A percentile compares a stretch with the other conserved stretches of the same genome.
Evolutionary conservation across 2,797 vertebrate species (phyloP).

Genomic region (Danio jaintianensis): DNA sequence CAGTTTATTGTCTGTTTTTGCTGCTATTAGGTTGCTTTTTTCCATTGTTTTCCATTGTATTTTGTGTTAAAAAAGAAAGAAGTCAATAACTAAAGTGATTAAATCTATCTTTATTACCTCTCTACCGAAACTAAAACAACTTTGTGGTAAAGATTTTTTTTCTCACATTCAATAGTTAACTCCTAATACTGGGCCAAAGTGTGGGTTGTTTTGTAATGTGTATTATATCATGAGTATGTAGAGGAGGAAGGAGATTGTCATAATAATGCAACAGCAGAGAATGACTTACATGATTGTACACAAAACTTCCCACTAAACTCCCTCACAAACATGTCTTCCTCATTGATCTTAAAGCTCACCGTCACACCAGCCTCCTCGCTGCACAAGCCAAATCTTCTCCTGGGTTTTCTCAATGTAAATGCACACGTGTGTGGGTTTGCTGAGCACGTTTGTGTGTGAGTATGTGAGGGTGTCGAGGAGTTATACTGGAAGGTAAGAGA

Average conservation of each 20-base stretch:
- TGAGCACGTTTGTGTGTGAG: not conserved
- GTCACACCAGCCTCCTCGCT: constrained; percentile 36
- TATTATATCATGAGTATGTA: constrained; percentile 6
- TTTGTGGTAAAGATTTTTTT: too few relatives aligned
- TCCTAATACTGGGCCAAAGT: not conserved
- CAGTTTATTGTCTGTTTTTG: too few relatives aligned
- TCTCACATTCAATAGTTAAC: too few relatives aligned
- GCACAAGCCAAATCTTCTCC: constrained; percentile 35
- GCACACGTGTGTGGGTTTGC: not conserved
- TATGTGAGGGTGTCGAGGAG: constrained; percentile 10
- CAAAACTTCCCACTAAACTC: constrained; percentile 31
- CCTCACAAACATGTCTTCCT: constrained; percentile 41
- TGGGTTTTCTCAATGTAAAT: constrained; percentile 37
- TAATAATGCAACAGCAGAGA: constrained; percentile 15
- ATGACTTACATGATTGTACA: constrained; percentile 24
- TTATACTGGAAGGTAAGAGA: constrained; percentile 34
- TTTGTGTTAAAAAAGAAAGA: too few relatives aligned
- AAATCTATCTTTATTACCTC: too few relatives aligned
- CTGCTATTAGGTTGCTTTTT: too few relatives aligned
- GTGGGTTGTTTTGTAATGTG: constrained; percentile 22
- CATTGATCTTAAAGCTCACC: constrained; percentile 1
- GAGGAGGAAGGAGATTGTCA: constrained; percentile 16
- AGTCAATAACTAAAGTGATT: too few relatives aligned
- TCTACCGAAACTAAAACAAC: too few relatives aligned
- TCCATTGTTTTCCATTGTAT: too few relatives aligned